Percentiles rank a stretch among this genome's conserved stretches.
These are phyloP conservation scores for Ceyx erithaca DNA, from an alignment of 2,797 vertebrate genomes.

Conservation along the genomic window DNA sequence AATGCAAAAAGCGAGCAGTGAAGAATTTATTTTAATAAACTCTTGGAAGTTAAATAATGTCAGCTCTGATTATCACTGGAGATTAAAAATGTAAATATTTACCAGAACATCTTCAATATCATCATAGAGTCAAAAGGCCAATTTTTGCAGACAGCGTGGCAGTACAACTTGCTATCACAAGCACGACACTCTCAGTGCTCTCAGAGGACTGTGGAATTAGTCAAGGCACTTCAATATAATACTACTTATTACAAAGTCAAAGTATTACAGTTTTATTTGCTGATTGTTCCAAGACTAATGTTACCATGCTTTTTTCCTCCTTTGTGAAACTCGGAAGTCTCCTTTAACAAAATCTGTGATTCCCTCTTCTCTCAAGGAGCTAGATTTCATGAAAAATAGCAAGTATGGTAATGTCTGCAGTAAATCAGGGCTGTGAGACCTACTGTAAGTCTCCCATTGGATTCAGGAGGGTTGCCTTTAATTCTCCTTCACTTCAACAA, in stretches of 20 bases:
- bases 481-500: neutral
- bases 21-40: conserved; percentile 33
- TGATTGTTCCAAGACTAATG: neutral
- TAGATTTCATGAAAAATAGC: neutral
- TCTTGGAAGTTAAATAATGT: conserved; percentile 16
- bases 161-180: neutral
- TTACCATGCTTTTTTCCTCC: neutral
- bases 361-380: neutral
- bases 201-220: neutral
- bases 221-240: neutral
- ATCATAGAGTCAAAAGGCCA: neutral
- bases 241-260: neutral
- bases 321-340: neutral
- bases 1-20: neutral
- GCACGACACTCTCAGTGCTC: neutral
- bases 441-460: neutral
- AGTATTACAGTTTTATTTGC: conserved; percentile 3
- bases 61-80: conserved; percentile 42
- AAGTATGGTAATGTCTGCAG: neutral
- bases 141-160: neutral
- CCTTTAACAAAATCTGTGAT: neutral
- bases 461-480: neutral
- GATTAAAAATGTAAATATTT: conserved; percentile 57
- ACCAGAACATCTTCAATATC: conserved; percentile 36
- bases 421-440: neutral